These are phyloP conservation scores for Harpagifer antarcticus DNA, from an alignment of 2,797 vertebrate species.

Conservation along the genomic window DNA sequence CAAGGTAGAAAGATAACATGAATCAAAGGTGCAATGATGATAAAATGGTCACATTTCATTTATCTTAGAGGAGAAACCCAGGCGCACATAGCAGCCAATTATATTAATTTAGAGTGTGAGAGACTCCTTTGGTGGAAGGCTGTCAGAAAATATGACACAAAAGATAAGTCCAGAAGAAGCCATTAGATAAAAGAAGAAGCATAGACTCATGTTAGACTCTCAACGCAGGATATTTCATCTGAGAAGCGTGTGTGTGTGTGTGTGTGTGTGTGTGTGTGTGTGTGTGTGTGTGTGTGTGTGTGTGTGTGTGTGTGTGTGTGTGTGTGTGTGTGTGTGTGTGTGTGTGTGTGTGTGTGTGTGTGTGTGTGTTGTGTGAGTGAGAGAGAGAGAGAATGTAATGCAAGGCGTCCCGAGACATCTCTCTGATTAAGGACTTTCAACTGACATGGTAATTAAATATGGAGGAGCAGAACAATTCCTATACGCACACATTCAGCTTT, in stretches of 20 bases:
- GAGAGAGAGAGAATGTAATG: slow-evolving; percentile 38
- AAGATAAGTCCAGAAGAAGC: slow-evolving; percentile 25
- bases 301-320: too few species aligned
- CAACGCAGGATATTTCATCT: slow-evolving; percentile 25
- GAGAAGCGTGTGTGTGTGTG: slow-evolving; percentile 12
- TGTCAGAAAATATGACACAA: slow-evolving; percentile 11
- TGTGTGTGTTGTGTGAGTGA: not conserved
- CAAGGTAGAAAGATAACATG: not conserved
- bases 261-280: too few species aligned
- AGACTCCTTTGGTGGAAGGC: not conserved
- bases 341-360: too few species aligned
- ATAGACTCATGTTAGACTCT: slow-evolving; percentile 21
- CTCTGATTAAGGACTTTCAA: slow-evolving; percentile 80
- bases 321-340: too few species aligned
- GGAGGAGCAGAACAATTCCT: slow-evolving; percentile 52
- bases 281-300: too few species aligned
- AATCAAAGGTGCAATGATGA: not conserved
- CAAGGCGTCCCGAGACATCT: slow-evolving; percentile 66
- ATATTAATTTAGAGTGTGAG: slow-evolving; percentile 14
- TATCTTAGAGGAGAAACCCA: slow-evolving; percentile 7
- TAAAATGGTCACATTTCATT: slow-evolving; percentile 4
- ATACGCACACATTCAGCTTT: slow-evolving; percentile 13
- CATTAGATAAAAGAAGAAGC: slow-evolving; percentile 13
- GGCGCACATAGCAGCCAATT: not conserved
- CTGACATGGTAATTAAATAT: slow-evolving; percentile 80